These are phyloP conservation scores for Drosophila repleta DNA, from an alignment of 1,140 invertebrate genomes.

Conservation along the genomic window DNA sequence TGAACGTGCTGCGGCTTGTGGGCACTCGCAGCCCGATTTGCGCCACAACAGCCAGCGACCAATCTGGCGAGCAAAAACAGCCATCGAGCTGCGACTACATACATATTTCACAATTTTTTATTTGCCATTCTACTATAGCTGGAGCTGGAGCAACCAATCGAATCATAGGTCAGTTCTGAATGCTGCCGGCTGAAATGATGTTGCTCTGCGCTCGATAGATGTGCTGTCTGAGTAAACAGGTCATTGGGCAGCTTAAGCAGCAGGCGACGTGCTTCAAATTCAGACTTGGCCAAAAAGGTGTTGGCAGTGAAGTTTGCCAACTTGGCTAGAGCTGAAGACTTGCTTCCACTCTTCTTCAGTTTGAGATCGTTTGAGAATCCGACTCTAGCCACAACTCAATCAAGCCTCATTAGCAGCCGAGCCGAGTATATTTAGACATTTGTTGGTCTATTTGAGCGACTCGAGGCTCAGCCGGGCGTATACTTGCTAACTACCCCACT, in stretches of 20 bases:
- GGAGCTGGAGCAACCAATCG: background rate
- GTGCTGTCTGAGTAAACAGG: background rate
- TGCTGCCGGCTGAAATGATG: background rate
- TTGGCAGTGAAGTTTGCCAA: too few species aligned
- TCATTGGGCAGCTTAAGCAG: background rate
- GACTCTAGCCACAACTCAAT: too few species aligned
- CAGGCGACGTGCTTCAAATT: background rate
- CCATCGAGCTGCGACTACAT: conserved; percentile 19
- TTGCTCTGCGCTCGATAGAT: background rate
- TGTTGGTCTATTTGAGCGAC: too few species aligned
- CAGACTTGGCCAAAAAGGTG: too few species aligned
- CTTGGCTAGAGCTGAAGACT: too few species aligned
- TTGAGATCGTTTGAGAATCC: too few species aligned
- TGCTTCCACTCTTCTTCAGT: too few species aligned
- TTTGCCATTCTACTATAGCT: conserved; percentile 1
- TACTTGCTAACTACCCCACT: background rate
- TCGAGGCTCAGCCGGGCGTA: background rate
- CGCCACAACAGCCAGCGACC: conserved; percentile 8
- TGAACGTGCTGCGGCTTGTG: conserved; percentile 65
- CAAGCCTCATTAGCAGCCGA: too few species aligned
- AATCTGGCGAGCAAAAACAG: conserved; percentile 29
- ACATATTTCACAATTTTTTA: conserved; percentile 21
- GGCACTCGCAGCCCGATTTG: conserved; percentile 50
- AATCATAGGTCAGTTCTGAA: conserved; percentile 28
- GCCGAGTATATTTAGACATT: too few species aligned